Conservation (phyloP, 92 coral and sea anemone species). For the Virgularia gustaviana region DNA sequence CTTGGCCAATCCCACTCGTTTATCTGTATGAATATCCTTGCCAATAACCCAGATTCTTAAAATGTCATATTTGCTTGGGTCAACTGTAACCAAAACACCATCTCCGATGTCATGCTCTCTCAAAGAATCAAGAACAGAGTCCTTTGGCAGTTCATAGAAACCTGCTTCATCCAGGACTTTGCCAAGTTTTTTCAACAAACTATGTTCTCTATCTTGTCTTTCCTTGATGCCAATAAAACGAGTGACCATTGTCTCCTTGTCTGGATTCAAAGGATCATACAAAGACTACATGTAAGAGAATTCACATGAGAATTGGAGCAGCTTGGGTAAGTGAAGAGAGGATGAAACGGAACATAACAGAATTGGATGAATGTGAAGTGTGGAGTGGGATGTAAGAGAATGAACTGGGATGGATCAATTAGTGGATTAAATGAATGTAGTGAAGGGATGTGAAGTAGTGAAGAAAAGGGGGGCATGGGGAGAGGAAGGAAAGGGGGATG, state of each 20-base stretch:
- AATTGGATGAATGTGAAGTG: no score
- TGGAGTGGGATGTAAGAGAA: no score
- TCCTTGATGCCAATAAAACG: conserved; percentile 57
- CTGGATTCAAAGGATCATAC: conserved; percentile 85
- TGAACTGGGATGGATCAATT: no score
- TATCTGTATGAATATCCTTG: conserved; percentile 60
- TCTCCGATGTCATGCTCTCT: conserved; percentile 74
- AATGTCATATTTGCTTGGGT: conserved; percentile 71
- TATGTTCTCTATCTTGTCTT: conserved; percentile 61
- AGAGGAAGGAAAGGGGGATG: no score
- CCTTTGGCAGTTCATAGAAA: conserved; percentile 73
- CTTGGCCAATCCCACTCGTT: conserved; percentile 47
- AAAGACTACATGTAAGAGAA: conserved; percentile 50
- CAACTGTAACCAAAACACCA: conserved; percentile 77
- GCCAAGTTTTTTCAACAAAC: conserved; percentile 60
- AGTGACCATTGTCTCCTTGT: conserved; percentile 71
- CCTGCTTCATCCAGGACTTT: conserved; percentile 67
- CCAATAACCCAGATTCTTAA: conserved; percentile 79
- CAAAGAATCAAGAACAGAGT: conserved; percentile 58
- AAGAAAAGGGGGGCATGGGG: no score
- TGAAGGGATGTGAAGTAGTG: no score
- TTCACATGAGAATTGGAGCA: no score
- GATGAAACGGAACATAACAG: no score
- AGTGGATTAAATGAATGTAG: no score
- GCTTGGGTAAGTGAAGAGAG: no score